These are phyloP conservation scores for Arvicola amphibius DNA, from an alignment of 2,797 vertebrate species.

Conservation along the genomic window DNA sequence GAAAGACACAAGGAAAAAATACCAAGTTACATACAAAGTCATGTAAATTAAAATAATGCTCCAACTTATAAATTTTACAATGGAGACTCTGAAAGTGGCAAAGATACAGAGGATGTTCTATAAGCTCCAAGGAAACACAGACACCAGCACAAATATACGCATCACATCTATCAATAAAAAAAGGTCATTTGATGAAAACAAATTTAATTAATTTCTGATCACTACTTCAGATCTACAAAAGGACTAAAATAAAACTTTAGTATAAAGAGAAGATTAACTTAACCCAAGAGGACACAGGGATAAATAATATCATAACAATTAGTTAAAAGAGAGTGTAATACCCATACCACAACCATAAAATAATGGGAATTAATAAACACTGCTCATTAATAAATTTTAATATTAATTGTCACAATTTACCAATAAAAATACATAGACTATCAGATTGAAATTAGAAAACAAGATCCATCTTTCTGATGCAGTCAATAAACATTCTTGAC, in stretches of 20 bases:
- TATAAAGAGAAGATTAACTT: neutral
- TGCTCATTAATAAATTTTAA: neutral
- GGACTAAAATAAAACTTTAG: neutral
- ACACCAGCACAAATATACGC: neutral
- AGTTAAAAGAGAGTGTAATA: neutral
- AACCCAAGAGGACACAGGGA: too few relatives aligned
- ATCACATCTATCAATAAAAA: neutral
- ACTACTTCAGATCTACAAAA: neutral
- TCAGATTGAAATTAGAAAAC: neutral
- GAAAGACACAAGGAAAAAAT: neutral
- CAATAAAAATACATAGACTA: neutral
- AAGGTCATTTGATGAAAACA: neutral
- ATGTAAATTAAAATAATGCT: neutral
- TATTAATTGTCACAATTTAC: neutral
- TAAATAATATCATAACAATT: neutral
- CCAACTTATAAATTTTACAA: neutral
- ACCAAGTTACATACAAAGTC: neutral
- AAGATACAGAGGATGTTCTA: neutral
- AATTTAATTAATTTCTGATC: neutral
- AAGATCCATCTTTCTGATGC: neutral
- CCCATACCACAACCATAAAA: neutral
- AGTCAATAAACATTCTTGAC: neutral
- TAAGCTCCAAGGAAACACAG: neutral
- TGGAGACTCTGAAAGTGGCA: neutral
- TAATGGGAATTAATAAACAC: neutral